Evolutionary conservation across 2,113 vertebrate genomes (phyloP).

Genomic region (Cathartes aura): DNA sequence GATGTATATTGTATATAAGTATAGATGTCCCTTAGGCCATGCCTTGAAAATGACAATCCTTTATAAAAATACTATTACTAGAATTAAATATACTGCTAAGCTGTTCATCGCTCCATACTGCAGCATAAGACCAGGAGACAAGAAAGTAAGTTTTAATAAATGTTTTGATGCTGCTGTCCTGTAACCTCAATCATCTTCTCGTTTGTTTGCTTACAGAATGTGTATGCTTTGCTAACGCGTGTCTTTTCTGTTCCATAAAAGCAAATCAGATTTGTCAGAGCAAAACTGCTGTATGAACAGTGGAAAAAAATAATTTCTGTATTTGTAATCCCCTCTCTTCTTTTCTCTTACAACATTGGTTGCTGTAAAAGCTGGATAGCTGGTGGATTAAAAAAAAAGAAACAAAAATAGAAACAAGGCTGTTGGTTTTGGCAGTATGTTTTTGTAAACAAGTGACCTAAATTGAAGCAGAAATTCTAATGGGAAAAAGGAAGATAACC

Average conservation of each 20-base stretch:
- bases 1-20: neutral
- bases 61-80: slow-evolving; percentile 46
- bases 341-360: slow-evolving; percentile 12
- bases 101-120: neutral
- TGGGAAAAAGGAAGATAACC: slow-evolving; percentile 35
- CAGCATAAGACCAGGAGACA: neutral
- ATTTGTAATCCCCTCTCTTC: slow-evolving; percentile 17
- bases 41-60: slow-evolving; percentile 48
- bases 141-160: slow-evolving; percentile 46
- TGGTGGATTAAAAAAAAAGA: neutral
- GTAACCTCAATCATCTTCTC: slow-evolving; percentile 1
- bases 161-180: slow-evolving; percentile 6
- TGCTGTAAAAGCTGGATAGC: slow-evolving; percentile 26
- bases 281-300: slow-evolving; percentile 33
- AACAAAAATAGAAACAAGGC: neutral
- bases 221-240: slow-evolving; percentile 39
- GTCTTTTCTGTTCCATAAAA: slow-evolving; percentile 54
- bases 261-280: slow-evolving; percentile 61
- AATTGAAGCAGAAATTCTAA: slow-evolving; percentile 70
- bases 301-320: neutral
- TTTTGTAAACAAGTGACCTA: slow-evolving; percentile 73
- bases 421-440: slow-evolving; percentile 33
- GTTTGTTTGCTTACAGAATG: slow-evolving; percentile 2
- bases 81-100: slow-evolving; percentile 51
- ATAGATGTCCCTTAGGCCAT: slow-evolving; percentile 18